phyloP scores from a whole-genome alignment of 2,113 vertebrate genomes.

The Marcusenius ussheri region DNA sequence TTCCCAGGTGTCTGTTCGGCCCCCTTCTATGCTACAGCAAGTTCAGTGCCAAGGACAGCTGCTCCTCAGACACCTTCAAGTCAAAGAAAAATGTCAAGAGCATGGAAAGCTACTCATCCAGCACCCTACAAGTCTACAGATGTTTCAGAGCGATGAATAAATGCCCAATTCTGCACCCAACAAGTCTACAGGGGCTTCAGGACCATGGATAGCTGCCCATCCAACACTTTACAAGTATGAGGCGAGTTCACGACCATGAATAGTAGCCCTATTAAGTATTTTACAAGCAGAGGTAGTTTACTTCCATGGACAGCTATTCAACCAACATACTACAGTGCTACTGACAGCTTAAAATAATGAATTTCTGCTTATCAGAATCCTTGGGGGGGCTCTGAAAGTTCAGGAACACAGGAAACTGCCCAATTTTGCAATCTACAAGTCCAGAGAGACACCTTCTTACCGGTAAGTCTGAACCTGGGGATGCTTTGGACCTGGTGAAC shows the following conservation, averaged over 20 bases:
- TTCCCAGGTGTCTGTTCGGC: background rate
- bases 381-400: background rate
- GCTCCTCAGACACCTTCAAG: background rate
- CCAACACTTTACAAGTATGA: background rate
- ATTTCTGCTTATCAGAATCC: background rate
- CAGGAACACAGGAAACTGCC: background rate
- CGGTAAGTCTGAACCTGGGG: background rate
- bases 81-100: background rate
- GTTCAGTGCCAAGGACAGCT: background rate
- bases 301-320: background rate
- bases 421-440: background rate
- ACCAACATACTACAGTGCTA: background rate
- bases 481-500: background rate
- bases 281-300: background rate
- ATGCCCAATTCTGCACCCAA: background rate
- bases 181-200: background rate
- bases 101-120: background rate
- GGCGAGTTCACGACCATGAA: background rate
- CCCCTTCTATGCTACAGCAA: background rate
- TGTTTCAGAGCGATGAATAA: background rate
- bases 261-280: background rate
- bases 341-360: background rate
- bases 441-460: background rate
- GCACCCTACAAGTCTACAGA: background rate
- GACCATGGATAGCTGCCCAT: background rate